Base-by-base conservation (phyloP, 2,113 vertebrate species). In the Deroptyus accipitrinus region DNA sequence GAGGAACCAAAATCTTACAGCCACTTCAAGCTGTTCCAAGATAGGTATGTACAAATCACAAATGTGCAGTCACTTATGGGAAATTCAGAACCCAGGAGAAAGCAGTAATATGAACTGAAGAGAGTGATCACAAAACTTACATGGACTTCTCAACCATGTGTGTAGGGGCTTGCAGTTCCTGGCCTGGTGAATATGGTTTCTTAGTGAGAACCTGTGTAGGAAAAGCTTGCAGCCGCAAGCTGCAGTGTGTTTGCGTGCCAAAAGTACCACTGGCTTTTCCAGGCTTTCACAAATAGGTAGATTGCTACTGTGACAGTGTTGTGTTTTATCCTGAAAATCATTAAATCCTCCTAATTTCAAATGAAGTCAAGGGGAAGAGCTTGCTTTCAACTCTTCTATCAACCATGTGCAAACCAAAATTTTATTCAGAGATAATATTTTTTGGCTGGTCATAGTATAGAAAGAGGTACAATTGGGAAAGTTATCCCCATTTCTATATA, bases 191-290 rank as follows among this genome's bases (percentile, higher is more conserved):
- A 10, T 22, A 9, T 28, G 1, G 0, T 28, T 93, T 51, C 30
- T 59, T 35, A 5, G 39, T 52, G 48, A 24, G 46, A 24, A 55
- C 44, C 30, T 37, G 7, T 0, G 0, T 7, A 44, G 41, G 31
- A 41, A 22, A 24, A 67, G 42, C 7, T 51, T 0, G 0, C 19
- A 62, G 55, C 18, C 27, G 2, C 1, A 2, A 18, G 68, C n/a
- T 0, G 0, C 1, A 1, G 25, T 0, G 1, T 11, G 18, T 42
- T 64, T 55, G 14, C 11, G 0, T 7, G 7, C 46, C 37, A 15
- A 18, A 72, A 11, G 23, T 55, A 42, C 7, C 9, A 5, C 19
- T 42, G 30, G 24, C 54, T 35, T 31, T 64, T 17, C 31, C 44
- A 35, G 24, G 18, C 64, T 81, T 64, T 52, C 51, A 18, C 3